Percentiles rank a stretch among this genome's conserved stretches.
These are phyloP conservation scores for Wiebesia pumilae DNA, from an alignment of 1,140 invertebrate genomes.

Conservation along the genomic window DNA sequence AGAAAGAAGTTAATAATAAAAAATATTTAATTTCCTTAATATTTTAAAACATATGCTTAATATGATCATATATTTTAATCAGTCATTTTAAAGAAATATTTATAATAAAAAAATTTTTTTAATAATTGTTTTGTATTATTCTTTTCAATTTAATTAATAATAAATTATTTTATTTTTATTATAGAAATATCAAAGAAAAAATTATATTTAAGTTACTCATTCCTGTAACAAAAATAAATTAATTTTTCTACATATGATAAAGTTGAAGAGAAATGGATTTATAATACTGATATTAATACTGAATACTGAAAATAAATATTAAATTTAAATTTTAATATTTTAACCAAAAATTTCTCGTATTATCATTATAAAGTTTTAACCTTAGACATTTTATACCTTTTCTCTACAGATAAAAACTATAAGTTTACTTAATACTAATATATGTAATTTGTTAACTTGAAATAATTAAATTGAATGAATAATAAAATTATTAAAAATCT, in stretches of 20 bases:
- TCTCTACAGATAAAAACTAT: neutral
- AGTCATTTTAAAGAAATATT: no score
- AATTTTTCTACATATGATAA: neutral
- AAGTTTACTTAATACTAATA: neutral
- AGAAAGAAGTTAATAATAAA: neutral
- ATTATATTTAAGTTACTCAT: no score
- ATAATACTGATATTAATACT: conserved; percentile 11
- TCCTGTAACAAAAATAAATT: no score
- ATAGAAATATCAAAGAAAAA: no score
- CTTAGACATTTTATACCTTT: neutral
- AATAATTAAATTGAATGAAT: conserved; percentile 2
- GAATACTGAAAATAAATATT: conserved; percentile 21
- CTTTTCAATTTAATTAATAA: neutral
- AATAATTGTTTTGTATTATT: no score
- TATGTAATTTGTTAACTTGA: neutral
- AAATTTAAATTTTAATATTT: conserved; percentile 24
- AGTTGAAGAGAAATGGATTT: neutral
- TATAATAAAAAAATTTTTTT: no score
- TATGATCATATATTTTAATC: no score
- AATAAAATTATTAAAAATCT: neutral
- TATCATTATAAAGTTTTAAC: neutral
- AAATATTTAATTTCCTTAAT: no score
- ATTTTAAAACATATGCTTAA: no score
- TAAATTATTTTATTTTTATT: no score
- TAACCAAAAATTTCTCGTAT: neutral